Percentiles rank a stretch among this genome's conserved stretches.
phyloP scores from a whole-genome alignment of 2,113 vertebrate species.

The Kryptolebias marmoratus region DNA sequence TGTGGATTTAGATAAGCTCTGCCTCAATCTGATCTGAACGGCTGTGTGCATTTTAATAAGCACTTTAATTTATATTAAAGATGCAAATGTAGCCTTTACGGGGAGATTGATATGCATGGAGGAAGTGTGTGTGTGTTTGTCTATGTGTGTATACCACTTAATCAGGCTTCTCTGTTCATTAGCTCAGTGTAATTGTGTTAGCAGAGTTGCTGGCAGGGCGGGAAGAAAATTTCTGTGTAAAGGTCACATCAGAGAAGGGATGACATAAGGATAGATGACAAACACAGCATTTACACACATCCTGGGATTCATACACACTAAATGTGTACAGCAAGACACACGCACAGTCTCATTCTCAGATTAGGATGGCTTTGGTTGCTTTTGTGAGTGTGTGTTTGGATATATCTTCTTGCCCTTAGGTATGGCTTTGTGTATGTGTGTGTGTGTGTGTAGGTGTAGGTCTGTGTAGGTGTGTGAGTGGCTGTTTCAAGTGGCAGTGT shows the following conservation, averaged over 20 bases:
- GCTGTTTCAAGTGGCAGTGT: conserved; percentile 59
- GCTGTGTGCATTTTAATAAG: conserved; percentile 77
- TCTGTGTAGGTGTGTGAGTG: conserved; percentile 55
- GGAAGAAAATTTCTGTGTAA: conserved; percentile 77
- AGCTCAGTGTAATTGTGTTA: conserved; percentile 83
- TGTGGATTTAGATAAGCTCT: conserved; percentile 60
- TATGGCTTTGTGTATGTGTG: conserved; percentile 35
- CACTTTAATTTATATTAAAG: conserved; percentile 82
- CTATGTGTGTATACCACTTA: conserved; percentile 57
- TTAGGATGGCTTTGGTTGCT: conserved; percentile 25
- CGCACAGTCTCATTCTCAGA: conserved; percentile 6
- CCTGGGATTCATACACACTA: conserved; percentile 1
- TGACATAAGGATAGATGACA: conserved; percentile 69
- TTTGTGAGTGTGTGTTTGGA: conserved; percentile 23
- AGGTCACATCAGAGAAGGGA: conserved; percentile 76
- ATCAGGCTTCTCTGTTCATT: conserved; percentile 78
- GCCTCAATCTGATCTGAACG: conserved; percentile 62
- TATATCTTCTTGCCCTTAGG: conserved; percentile 32
- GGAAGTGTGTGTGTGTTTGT: conserved; percentile 37
- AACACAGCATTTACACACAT: conserved; percentile 20
- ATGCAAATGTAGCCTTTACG: conserved; percentile 85
- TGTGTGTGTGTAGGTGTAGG: conserved; percentile 24
- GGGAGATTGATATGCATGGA: conserved; percentile 76
- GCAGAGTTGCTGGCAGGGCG: conserved; percentile 71
- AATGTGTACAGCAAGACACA: conserved; percentile 13